A percentile compares a stretch with the other conserved stretches of the same genome.
phyloP scores from a whole-genome alignment of 2,113 vertebrate genomes.

The Oncorhynchus clarkii region DNA sequence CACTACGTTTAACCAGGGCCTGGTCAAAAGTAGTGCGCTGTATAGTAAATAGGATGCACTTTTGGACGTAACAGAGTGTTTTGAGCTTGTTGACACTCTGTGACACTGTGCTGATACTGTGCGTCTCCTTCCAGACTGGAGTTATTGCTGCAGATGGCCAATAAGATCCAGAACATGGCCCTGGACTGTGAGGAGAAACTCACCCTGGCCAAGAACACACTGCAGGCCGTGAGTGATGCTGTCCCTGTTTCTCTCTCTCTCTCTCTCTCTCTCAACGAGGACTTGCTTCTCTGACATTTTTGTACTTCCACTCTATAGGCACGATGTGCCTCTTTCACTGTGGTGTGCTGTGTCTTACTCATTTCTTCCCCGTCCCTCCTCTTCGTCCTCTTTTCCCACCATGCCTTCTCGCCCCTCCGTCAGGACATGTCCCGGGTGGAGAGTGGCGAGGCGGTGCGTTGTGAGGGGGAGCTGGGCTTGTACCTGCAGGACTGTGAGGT shows the following conservation, averaged over 20 bases:
- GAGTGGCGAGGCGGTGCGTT: slow-evolving; percentile 82
- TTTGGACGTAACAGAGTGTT: too few species aligned
- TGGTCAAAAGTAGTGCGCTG: too few species aligned
- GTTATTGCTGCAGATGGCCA: slow-evolving; percentile 91
- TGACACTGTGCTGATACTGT: slow-evolving; percentile 6
- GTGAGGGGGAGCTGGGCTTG: slow-evolving; percentile 84
- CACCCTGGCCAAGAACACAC: slow-evolving; percentile 92
- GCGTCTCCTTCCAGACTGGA: slow-evolving; percentile 77
- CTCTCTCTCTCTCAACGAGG: background rate
- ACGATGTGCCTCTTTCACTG: too few species aligned
- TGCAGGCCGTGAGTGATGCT: slow-evolving; percentile 87
- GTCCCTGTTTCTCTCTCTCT: background rate
- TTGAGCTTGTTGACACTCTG: background rate
- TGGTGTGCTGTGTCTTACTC: background rate
- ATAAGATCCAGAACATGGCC: slow-evolving; percentile 96
- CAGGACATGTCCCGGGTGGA: slow-evolving; percentile 91
- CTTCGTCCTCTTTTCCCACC: too few species aligned
- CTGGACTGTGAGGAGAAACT: slow-evolving; percentile 97
- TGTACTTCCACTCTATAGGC: too few species aligned
- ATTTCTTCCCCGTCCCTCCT: background rate
- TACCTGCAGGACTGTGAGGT: slow-evolving; percentile 92
- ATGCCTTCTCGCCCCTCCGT: background rate
- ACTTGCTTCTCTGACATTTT: background rate
- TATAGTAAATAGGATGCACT: too few species aligned
- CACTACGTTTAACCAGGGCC: too few species aligned